These are phyloP conservation scores for Ostrea edulis DNA, from an alignment of 1,140 invertebrate species.

Conservation along the genomic window DNA sequence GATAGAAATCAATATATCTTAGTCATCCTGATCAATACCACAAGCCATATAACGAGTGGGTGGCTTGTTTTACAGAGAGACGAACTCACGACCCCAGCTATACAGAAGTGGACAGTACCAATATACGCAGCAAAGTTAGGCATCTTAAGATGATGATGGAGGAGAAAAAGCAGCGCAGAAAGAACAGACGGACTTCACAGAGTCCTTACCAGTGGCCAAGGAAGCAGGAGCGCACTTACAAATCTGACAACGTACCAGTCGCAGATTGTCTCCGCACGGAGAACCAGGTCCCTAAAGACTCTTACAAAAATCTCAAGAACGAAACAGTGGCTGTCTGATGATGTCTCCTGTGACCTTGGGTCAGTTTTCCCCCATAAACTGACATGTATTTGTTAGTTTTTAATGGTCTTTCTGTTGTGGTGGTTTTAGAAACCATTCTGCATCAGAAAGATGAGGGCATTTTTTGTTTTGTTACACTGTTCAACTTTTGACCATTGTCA, in stretches of 20 bases:
- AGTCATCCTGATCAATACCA: constrained; percentile 6
- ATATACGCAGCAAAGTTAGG: constrained; percentile 91
- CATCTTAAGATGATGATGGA: constrained; percentile 92
- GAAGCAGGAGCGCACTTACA: constrained; percentile 26
- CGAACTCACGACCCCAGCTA: background rate
- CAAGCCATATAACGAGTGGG: background rate
- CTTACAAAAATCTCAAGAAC: constrained; percentile 57
- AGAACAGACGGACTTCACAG: constrained; percentile 85
- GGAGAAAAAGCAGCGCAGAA: constrained; percentile 89
- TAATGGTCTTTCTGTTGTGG: constrained; percentile 18
- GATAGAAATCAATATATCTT: constrained; percentile 25
- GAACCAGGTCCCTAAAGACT: constrained; percentile 44
- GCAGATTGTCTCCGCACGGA: constrained; percentile 48
- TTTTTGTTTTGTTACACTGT: constrained; percentile 12
- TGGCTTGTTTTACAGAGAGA: constrained; percentile 24
- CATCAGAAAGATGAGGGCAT: background rate
- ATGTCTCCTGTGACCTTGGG: constrained; percentile 29
- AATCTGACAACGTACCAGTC: constrained; percentile 27
- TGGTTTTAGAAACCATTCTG: background rate
- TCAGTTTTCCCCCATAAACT: constrained; percentile 62
- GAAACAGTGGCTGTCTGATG: constrained; percentile 65
- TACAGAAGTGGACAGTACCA: constrained; percentile 21
- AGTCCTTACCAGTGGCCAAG: constrained; percentile 61
- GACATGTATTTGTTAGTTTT: constrained; percentile 52
- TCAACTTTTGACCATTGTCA: constrained; percentile 32